Evolutionary conservation across 2,797 vertebrate species (phyloP), one percentile per base, ranked within the genome.

Genomic region (Phataginus tetradactyla): DNA sequence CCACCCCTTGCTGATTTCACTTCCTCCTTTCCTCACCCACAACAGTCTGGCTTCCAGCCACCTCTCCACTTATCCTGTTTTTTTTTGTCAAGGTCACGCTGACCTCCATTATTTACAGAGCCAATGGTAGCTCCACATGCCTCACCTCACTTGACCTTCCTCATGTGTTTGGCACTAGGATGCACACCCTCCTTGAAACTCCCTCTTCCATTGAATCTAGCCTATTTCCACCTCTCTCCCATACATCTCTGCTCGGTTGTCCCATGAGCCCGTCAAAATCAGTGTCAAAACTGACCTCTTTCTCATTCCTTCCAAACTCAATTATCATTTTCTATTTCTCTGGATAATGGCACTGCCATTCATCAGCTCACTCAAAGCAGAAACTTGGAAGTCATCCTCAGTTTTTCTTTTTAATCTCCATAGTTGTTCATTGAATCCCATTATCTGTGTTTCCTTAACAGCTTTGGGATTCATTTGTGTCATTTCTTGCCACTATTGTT

Each of bases 1-100:
- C 91, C 91, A 96, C 95, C 95, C 92, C 96, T 95, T 95, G 86
- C 97, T 97, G 93, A 96, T 93, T 97, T 96, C 93, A 95, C 75
- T 95, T 97, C 96, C 95, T 96, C 42, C 79, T 87, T 89, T 81
- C 80, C n/a, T 94, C 79, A 89, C 80, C 90, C 91, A 64, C 84
- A 93, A 94, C 86, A 79, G 49, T 72, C 89, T 98, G 97, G 97
- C 96, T 92, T 91, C 72, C 93, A 63, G 97, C 97, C 97, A 97
- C 71, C 69, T 79, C 79, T 94, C 71, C 15, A 93, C 91, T 96
- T 83, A 84, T 64, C 93, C 83, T 86, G 89, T 63, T 89, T 32
- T 69, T 32, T 39, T 45, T 45, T 45, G 86, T 93, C 95, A 97
- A 97, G 97, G 97, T 98, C 96, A 91, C 0, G 2, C 12, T 91